These are phyloP conservation scores for Setipinna tenuifilis DNA, from an alignment of 2,797 vertebrate species.

Conservation along the genomic window DNA sequence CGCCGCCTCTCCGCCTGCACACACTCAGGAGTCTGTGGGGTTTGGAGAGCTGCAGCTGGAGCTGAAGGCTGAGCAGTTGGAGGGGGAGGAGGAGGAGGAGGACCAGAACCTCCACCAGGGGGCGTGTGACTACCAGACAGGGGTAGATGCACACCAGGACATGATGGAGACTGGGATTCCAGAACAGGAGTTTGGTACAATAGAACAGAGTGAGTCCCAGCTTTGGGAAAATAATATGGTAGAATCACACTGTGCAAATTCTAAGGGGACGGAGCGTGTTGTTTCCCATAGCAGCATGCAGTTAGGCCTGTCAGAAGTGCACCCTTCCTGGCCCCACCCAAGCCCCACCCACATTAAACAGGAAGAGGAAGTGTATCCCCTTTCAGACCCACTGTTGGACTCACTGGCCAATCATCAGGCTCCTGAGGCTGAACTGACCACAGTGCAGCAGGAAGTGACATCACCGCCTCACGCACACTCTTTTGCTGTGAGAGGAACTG, in stretches of 20 bases:
- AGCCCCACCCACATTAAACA: not conserved
- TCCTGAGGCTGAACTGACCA: not conserved
- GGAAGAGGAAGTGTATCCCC: not conserved
- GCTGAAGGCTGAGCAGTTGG: not conserved
- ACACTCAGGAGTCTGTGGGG: not conserved
- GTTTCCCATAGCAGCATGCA: not conserved
- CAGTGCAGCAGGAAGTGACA: not conserved
- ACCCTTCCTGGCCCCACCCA: not conserved
- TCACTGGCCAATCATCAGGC: not conserved
- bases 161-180: not conserved
- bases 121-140: not conserved
- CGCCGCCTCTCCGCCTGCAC: no score
- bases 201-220: not conserved
- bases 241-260: not conserved
- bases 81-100: not conserved
- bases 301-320: not conserved
- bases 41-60: conserved; percentile 14
- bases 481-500: not conserved
- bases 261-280: not conserved
- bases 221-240: not conserved
- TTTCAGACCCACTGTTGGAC: not conserved
- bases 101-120: not conserved
- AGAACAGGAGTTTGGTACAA: not conserved
- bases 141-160: not conserved
- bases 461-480: not conserved